Base-by-base conservation (phyloP, 2,888 invertebrate species). In the Therioaphis trifolii region DNA sequence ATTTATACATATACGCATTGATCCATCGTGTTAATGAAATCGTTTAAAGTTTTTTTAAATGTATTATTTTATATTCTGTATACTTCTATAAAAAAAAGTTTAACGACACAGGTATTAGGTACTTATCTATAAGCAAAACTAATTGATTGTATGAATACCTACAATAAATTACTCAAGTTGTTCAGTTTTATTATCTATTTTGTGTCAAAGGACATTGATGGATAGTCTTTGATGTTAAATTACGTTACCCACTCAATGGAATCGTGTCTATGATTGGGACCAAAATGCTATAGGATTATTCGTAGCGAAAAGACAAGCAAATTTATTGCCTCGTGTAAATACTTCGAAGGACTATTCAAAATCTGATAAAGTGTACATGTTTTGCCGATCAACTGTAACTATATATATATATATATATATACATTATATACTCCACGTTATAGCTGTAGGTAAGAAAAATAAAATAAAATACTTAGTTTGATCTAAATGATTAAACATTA, bases 111-210 rank as follows among this genome's bases (percentile, higher is more conserved):
- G n/a, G 12, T 14, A 14, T 12, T n/a, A n/a, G n/a, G n/a, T 49
- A 72, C 35, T 12, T 18, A 75, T n/a, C 2, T 9, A 4, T 5
- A 11, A 14, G 49, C 49, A 78, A 77, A 78, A 52, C 66, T 78
- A 78, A 78, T 78, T 49, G 77, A 68, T 78, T 52, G 52, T 49
- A 24, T 66, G 35, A 43, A 35, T 24, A 35, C n/a, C n/a, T n/a
- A n/a, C 35, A 52, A 66, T 78, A 78, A 78, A 78, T 68, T 52
- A 78, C 5, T 71, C 27, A 35, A 52, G 35, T 78, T 21, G 49
- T 40, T 78, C 49, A 29, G n/a, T 77, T 78, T 78, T 78, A 78
- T 78, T 78, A 78, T 78, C 66, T 78, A 78, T 52, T 78, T 78
- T 78, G 66, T 66, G 77, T 78, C 77, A 68, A 68, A 14, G 43